phyloP scores from a whole-genome alignment of 2,888 invertebrate species.

The Ferrisia virgata region DNA sequence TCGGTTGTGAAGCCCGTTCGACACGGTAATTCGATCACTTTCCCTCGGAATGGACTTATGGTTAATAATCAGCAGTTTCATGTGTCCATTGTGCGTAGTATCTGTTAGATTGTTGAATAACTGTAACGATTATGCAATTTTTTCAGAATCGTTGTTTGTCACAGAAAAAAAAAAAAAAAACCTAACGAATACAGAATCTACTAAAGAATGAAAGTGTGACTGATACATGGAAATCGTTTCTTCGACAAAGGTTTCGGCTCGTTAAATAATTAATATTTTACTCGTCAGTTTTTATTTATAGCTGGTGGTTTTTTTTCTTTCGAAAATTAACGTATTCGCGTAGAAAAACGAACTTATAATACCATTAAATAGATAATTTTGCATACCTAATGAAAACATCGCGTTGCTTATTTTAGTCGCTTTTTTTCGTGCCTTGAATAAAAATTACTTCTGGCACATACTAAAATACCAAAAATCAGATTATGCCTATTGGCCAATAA shows the following conservation, averaged over 20 bases:
- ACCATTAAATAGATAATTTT: background rate
- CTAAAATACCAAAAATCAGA: background rate
- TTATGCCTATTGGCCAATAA: background rate
- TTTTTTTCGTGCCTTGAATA: background rate
- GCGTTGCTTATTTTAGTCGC: background rate
- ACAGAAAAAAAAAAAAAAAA: slow-evolving; percentile 14
- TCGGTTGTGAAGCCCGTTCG: slow-evolving; percentile 16
- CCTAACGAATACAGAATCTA: background rate
- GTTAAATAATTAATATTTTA: slow-evolving; percentile 1
- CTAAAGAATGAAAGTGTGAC: slow-evolving; percentile 39
- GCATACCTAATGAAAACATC: background rate
- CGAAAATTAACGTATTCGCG: background rate
- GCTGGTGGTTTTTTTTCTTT: background rate
- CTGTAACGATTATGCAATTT: slow-evolving; percentile 18
- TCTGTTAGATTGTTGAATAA: slow-evolving; percentile 15
- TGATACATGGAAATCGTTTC: slow-evolving; percentile 32
- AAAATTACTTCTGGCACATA: background rate
- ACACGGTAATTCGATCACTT: slow-evolving; percentile 37
- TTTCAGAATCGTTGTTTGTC: background rate
- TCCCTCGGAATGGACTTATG: slow-evolving; percentile 33
- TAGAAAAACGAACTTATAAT: background rate
- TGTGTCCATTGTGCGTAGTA: slow-evolving; percentile 27
- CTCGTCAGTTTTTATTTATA: background rate
- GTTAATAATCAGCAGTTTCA: slow-evolving; percentile 6
- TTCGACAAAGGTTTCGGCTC: background rate